These are phyloP conservation scores for Porites australiensis DNA, from an alignment of 64 coral and sea anemone species.

Conservation along the genomic window DNA sequence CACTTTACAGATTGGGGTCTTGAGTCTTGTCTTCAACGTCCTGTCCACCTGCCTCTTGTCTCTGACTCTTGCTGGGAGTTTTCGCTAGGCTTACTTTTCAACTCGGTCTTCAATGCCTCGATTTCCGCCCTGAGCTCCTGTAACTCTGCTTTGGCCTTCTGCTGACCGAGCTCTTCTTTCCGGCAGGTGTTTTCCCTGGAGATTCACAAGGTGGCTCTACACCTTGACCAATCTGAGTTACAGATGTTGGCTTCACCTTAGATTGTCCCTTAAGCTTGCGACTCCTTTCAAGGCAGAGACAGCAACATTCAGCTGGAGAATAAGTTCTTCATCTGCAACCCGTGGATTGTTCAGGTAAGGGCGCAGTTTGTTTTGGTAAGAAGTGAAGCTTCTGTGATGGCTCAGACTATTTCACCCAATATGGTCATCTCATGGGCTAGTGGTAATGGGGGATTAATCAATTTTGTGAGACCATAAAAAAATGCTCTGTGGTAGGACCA, in stretches of 20 bases:
- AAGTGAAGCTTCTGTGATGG: too few species aligned
- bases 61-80: not conserved
- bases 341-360: slow-evolving; percentile 5
- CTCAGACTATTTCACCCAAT: too few species aligned
- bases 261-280: slow-evolving; percentile 44
- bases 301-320: slow-evolving; percentile 38
- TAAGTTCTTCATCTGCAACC: slow-evolving; percentile 53
- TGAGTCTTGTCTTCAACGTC: not conserved
- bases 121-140: slow-evolving; percentile 35
- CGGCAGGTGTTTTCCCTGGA: not conserved
- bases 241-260: not conserved
- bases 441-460: too few species aligned
- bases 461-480: too few species aligned
- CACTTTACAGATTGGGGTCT: slow-evolving; percentile 1
- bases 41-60: not conserved
- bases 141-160: not conserved
- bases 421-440: too few species aligned
- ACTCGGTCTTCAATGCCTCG: slow-evolving; percentile 15
- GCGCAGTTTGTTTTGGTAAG: not conserved
- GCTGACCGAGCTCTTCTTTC: not conserved
- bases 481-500: too few species aligned
- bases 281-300: slow-evolving; percentile 21
- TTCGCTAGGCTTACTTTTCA: not conserved
- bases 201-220: not conserved
- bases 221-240: not conserved